Base-by-base conservation (phyloP, 1,140 invertebrate species). In the Sminthurides bifidus region DNA sequence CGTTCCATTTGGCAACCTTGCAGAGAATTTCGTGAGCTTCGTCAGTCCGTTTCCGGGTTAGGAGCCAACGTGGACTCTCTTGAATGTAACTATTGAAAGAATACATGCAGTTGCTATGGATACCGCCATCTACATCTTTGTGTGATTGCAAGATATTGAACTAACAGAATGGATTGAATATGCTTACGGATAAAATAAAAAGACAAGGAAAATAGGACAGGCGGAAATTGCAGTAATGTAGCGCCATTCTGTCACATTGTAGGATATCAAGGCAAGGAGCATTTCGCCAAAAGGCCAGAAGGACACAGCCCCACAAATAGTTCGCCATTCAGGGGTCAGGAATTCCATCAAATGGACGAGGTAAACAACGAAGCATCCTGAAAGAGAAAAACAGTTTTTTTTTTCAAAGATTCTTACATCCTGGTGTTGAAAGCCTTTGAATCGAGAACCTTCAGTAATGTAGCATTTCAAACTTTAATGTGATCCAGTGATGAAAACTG, bases 271-370 rank as follows among this genome's bases (percentile, higher is more conserved):
- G 31, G 56, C 59, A 10, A 65, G 46, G 6, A 65, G 24, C 59
- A 65, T 65, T 55, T 59, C 57, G 19, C 63, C 63, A 0, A 65
- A 15, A 1, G 58, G 29, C 63, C 63, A 65, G 8, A 65, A 43
- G 27, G 38, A 56, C 5, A 65, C 59, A 37, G 50, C 57, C 12
- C 63, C 63, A 56, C 57, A 60, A 35, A 65, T 50, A 1, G 55
- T 60, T 49, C 63, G 27, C 15, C 40, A 61, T 15, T 19, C n/a
- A 8, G 63, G 63, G 4, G 60, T 61, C n/a, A 65, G 46, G 27
- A 65, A 61, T 30, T 65, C 63, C 55, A 65, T 65, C 17, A 65
- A 40, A 50, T 61, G 61, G 38, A 46, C 57, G 23, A 58, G 12
- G 26, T 54, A 55, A 24, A 61, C 59, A 10, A 60, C 59, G 37